These are phyloP conservation scores for Sminthopsis crassicaudata DNA, from an alignment of 2,113 vertebrate species.

Conservation along the genomic window DNA sequence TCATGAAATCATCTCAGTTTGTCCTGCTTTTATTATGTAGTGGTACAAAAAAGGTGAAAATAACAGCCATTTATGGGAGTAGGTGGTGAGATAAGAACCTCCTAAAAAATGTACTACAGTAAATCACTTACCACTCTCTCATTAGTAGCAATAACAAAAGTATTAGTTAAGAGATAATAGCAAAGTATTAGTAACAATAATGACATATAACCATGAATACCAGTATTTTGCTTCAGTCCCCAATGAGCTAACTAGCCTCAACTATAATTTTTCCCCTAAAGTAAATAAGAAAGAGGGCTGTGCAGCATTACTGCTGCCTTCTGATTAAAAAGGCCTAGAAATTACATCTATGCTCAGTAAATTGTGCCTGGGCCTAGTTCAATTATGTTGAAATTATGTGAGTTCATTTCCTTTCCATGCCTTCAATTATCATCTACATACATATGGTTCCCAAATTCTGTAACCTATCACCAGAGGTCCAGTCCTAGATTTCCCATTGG, in stretches of 20 bases:
- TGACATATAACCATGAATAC: neutral
- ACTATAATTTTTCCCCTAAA: neutral
- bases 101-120: slow-evolving; percentile 36
- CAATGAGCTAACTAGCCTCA: slow-evolving; percentile 21
- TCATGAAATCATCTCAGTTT: neutral
- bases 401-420: neutral
- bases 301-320: neutral
- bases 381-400: neutral
- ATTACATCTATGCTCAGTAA: slow-evolving; percentile 22
- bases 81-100: slow-evolving; percentile 1
- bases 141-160: slow-evolving; percentile 36
- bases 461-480: neutral
- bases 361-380: neutral
- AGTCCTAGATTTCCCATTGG: neutral
- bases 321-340: slow-evolving; percentile 23
- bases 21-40: slow-evolving; percentile 36
- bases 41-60: neutral
- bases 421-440: neutral
- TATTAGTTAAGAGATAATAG: slow-evolving; percentile 47
- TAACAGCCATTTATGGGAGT: neutral
- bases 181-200: slow-evolving; percentile 18
- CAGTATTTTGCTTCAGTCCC: slow-evolving; percentile 21
- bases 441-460: neutral
- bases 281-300: neutral
- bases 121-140: slow-evolving; percentile 28